phyloP scores from a whole-genome alignment of 2,797 vertebrate species.

The Ptychadena robeensis region DNA sequence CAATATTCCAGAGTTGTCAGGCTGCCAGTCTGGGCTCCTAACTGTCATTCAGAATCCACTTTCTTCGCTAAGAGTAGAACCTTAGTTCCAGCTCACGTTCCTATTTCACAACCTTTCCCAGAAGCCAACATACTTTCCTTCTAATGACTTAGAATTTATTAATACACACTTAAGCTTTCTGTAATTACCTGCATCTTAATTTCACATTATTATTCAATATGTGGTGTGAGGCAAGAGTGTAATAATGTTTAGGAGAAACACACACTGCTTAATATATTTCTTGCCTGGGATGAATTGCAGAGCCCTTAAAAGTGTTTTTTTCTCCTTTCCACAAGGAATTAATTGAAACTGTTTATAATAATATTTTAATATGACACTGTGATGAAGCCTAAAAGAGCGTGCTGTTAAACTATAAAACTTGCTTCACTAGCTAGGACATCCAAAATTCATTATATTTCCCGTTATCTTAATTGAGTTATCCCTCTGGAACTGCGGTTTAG shows the following conservation, averaged over 20 bases:
- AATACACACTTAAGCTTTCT: slow-evolving; percentile 53
- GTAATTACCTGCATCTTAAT: slow-evolving; percentile 57
- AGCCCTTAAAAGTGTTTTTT: slow-evolving; percentile 4
- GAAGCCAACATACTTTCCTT: background rate
- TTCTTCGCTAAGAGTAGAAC: background rate
- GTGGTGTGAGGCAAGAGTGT: slow-evolving; percentile 22
- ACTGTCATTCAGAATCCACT: background rate
- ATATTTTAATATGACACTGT: slow-evolving; percentile 22
- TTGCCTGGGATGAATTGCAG: background rate
- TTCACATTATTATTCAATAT: slow-evolving; percentile 52
- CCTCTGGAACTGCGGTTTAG: background rate
- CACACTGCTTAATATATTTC: slow-evolving; percentile 30
- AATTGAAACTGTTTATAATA: slow-evolving; percentile 3
- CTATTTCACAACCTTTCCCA: slow-evolving; percentile 14
- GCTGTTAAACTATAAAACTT: background rate
- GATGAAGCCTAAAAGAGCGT: background rate
- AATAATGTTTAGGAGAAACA: slow-evolving; percentile 34
- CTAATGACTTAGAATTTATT: slow-evolving; percentile 56
- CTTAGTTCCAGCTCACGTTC: background rate
- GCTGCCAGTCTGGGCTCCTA: background rate
- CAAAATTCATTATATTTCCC: background rate
- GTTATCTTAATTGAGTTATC: background rate
- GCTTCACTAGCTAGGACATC: background rate
- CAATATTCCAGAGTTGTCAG: background rate
- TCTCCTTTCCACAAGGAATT: background rate